These are phyloP conservation scores for Furcifer pardalis DNA, from an alignment of 2,797 vertebrate species.

Conservation along the genomic window DNA sequence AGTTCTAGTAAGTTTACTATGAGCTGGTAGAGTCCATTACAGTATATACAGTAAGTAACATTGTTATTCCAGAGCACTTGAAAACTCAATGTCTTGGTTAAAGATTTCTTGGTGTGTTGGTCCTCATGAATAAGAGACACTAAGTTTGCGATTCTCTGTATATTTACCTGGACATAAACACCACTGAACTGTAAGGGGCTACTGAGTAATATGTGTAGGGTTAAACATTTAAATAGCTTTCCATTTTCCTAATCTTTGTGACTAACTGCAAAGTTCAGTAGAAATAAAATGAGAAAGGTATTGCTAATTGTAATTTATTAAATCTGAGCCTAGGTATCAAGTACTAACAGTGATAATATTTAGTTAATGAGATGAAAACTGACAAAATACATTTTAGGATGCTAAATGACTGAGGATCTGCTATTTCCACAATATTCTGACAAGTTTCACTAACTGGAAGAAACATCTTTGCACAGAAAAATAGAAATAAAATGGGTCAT, in stretches of 20 bases:
- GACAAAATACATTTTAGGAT: background rate
- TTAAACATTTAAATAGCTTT: background rate
- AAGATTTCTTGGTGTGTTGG: background rate
- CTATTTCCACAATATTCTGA: background rate
- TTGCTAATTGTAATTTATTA: slow-evolving; percentile 10
- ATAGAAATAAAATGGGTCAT: background rate
- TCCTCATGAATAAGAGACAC: background rate
- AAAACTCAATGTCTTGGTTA: background rate
- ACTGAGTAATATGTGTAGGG: background rate
- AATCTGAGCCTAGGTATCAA: background rate
- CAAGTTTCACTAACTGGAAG: background rate
- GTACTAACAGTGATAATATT: slow-evolving; percentile 17
- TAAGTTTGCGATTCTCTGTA: background rate
- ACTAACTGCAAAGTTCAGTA: background rate
- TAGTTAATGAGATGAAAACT: slow-evolving; percentile 3
- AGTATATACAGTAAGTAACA: too few relatives aligned
- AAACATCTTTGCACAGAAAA: background rate
- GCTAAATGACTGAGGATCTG: background rate
- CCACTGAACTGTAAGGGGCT: background rate
- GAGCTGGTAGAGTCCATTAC: background rate
- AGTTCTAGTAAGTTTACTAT: background rate
- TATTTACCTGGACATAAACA: background rate
- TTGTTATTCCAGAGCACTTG: background rate
- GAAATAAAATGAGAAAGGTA: background rate
- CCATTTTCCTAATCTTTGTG: background rate